Evolutionary conservation across 2,888 invertebrate genomes (phyloP).

Genomic region (Eupithecia abbreviata): DNA sequence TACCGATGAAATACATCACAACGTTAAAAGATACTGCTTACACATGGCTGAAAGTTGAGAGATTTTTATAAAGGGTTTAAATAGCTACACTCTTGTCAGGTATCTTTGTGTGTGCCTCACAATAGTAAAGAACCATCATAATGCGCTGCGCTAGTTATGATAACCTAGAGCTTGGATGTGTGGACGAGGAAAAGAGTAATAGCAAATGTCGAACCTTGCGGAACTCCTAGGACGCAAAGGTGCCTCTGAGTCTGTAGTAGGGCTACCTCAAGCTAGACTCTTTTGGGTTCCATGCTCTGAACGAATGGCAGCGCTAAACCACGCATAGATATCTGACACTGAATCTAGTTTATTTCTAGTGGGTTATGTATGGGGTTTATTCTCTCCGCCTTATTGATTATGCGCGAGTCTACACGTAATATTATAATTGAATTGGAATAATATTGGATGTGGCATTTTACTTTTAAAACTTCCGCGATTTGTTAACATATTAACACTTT

Average conservation of each 20-base stretch:
- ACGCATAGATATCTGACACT: not conserved
- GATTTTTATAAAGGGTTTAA: not conserved
- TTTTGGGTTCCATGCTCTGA: not conserved
- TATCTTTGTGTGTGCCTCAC: not conserved
- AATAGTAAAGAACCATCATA: not conserved
- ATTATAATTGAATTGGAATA: no score
- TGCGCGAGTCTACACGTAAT: not conserved
- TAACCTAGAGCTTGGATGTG: not conserved
- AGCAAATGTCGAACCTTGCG: not conserved
- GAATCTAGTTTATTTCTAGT: not conserved
- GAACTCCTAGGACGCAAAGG: not conserved
- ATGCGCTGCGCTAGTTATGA: not conserved
- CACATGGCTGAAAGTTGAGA: not conserved
- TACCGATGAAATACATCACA: not conserved
- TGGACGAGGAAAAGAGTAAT: not conserved
- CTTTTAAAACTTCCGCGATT: no score
- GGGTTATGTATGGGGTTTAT: not conserved
- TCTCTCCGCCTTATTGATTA: not conserved
- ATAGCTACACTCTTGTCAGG: slow-evolving; percentile 2
- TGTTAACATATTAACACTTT: no score
- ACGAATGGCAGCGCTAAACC: not conserved
- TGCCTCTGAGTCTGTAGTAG: not conserved
- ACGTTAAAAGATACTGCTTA: not conserved
- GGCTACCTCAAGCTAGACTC: not conserved
- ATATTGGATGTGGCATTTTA: no score